Conservation (phyloP, 2,888 invertebrate species). For the Physocephala rufipes region DNA sequence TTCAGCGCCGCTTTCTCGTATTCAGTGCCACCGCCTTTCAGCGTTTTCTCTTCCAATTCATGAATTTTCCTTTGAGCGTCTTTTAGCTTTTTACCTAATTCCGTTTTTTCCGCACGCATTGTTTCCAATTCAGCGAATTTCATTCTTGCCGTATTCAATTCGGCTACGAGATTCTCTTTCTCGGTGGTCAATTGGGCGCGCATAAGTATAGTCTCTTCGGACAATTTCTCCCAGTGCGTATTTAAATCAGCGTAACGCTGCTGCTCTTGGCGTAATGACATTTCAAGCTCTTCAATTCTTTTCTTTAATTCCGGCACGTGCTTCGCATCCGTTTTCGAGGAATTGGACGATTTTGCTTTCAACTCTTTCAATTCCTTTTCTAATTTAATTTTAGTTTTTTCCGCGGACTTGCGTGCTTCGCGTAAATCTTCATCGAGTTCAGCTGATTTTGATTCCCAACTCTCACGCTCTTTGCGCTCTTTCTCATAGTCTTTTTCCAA, state of each 20-base stretch:
- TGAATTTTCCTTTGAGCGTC: conserved; percentile 59
- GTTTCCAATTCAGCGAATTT: conserved; percentile 58
- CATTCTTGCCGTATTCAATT: conserved; percentile 55
- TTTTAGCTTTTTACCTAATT: conserved; percentile 56
- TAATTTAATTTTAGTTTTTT: conserved; percentile 73
- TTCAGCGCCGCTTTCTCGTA: conserved; percentile 76
- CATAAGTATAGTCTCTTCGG: conserved; percentile 85
- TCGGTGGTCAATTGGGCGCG: conserved; percentile 84
- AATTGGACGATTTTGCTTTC: conserved; percentile 71
- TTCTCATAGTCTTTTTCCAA: conserved; percentile 74
- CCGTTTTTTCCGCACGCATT: conserved; percentile 59
- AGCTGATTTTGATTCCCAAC: conserved; percentile 72
- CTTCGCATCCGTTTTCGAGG: conserved; percentile 71
- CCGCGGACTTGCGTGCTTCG: conserved; percentile 72
- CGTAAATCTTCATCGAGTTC: conserved; percentile 71
- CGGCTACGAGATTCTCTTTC: conserved; percentile 78
- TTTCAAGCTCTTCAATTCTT: conserved; percentile 72
- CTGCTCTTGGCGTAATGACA: conserved; percentile 73
- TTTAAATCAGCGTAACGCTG: conserved; percentile 83
- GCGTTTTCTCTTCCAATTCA: conserved; percentile 58
- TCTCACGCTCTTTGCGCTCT: conserved; percentile 72
- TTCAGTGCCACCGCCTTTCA: conserved; percentile 61
- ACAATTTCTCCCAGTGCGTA: conserved; percentile 82
- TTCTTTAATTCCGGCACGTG: conserved; percentile 71
- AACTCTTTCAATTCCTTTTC: conserved; percentile 82